A percentile compares a stretch with the other conserved stretches of the same genome.
These are phyloP conservation scores for Lottia gigantea DNA, from an alignment of 2,888 invertebrate genomes.

Conservation along the genomic window DNA sequence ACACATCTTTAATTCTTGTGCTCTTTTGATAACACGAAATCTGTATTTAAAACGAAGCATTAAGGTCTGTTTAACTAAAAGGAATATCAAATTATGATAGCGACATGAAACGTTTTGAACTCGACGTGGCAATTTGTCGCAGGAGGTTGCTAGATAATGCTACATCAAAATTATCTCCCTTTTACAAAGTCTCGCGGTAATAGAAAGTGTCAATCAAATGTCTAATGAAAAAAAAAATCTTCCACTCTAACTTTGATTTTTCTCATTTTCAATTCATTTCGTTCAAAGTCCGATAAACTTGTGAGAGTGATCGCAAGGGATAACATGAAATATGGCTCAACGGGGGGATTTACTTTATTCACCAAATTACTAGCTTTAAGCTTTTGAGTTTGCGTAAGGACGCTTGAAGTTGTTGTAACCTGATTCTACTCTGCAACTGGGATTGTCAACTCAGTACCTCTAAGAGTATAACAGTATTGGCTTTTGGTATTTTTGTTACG, in stretches of 20 bases:
- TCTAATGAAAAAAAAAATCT: not conserved
- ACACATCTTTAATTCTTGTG: too few relatives aligned
- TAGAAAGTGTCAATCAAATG: slow-evolving; percentile 3
- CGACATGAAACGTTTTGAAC: not conserved
- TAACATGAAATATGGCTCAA: too few relatives aligned
- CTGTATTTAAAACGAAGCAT: not conserved
- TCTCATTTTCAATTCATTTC: not conserved
- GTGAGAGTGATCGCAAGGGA: too few relatives aligned
- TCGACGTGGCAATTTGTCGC: slow-evolving; percentile 3
- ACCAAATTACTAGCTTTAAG: too few relatives aligned
- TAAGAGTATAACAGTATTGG: too few relatives aligned
- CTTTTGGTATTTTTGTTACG: too few relatives aligned
- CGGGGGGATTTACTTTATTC: too few relatives aligned
- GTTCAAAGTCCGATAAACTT: not conserved
- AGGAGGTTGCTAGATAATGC: slow-evolving; percentile 5
- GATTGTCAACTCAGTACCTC: too few relatives aligned
- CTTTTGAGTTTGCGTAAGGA: too few relatives aligned
- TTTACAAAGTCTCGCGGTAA: slow-evolving; percentile 6
- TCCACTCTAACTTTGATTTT: not conserved
- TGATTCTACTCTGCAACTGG: too few relatives aligned
- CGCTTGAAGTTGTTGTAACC: too few relatives aligned
- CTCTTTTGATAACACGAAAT: too few relatives aligned
- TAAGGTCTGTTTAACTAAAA: slow-evolving; percentile 7
- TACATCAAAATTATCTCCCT: slow-evolving; percentile 6
- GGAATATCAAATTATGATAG: not conserved